Percentiles rank a stretch among this genome's conserved stretches.
Conservation (phyloP, 2,888 invertebrate species). For the Monopis laevigella region DNA sequence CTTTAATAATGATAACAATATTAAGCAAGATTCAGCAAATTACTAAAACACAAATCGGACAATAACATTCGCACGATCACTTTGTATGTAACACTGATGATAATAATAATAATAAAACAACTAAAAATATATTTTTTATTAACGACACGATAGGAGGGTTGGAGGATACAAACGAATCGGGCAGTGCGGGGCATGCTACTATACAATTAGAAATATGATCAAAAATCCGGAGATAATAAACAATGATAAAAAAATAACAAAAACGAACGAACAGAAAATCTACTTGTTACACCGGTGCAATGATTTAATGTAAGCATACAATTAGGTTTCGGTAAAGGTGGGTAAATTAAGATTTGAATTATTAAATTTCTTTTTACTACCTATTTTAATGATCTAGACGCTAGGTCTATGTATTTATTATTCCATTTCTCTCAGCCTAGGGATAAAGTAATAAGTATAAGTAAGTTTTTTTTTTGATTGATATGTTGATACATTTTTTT, state of each 20-base stretch:
- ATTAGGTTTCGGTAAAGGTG: slow-evolving; percentile 31
- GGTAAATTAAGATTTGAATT: slow-evolving; percentile 50
- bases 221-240: slow-evolving; percentile 36
- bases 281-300: slow-evolving; percentile 58
- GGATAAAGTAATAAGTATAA: no score
- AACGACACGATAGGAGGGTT: slow-evolving; percentile 55
- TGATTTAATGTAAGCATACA: slow-evolving; percentile 54
- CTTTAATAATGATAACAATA: no score
- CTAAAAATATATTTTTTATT: no score
- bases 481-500: no score
- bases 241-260: slow-evolving; percentile 32
- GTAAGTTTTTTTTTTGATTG: no score
- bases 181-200: slow-evolving; percentile 54
- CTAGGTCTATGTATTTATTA: no score
- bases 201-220: slow-evolving; percentile 19
- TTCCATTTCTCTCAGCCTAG: no score
- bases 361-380: no score
- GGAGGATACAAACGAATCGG: slow-evolving; percentile 66
- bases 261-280: slow-evolving; percentile 45
- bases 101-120: slow-evolving; percentile 52
- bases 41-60: slow-evolving; percentile 20
- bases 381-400: no score
- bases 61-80: not conserved
- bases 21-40: no score
- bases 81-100: slow-evolving; percentile 30